Conservation (phyloP, 2,797 vertebrate species). For the Leptoclinus maculatus region DNA sequence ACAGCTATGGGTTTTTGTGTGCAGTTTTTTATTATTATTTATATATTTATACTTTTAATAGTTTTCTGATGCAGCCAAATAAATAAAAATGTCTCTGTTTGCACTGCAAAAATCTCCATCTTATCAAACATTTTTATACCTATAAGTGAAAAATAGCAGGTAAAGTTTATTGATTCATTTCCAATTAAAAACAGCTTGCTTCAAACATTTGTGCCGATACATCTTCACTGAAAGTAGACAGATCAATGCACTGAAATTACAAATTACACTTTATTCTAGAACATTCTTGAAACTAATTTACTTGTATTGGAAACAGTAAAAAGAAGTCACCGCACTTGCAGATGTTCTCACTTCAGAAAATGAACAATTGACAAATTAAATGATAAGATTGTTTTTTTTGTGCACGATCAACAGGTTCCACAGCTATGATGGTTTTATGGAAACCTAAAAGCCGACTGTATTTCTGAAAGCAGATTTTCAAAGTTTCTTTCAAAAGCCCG, state of each 20-base stretch:
- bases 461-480: constrained; percentile 48
- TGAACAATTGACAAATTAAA: not conserved
- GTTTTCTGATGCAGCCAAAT: not conserved
- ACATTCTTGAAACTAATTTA: not conserved
- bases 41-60: not conserved
- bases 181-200: not conserved
- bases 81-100: not conserved
- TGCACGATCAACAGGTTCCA: constrained; percentile 56
- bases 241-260: not conserved
- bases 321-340: not conserved
- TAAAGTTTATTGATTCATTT: not conserved
- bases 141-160: not conserved
- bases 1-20: not conserved
- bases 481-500: constrained; percentile 59
- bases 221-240: not conserved
- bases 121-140: no score
- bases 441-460: constrained; percentile 4
- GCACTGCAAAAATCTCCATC: not conserved
- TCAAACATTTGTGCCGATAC: not conserved
- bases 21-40: not conserved
- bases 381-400: not conserved
- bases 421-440: constrained; percentile 12
- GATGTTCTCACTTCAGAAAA: not conserved
- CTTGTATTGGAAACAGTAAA: not conserved
- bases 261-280: not conserved